phyloP scores from a whole-genome alignment of 1,140 invertebrate species.

The Drosophila mauritiana region DNA sequence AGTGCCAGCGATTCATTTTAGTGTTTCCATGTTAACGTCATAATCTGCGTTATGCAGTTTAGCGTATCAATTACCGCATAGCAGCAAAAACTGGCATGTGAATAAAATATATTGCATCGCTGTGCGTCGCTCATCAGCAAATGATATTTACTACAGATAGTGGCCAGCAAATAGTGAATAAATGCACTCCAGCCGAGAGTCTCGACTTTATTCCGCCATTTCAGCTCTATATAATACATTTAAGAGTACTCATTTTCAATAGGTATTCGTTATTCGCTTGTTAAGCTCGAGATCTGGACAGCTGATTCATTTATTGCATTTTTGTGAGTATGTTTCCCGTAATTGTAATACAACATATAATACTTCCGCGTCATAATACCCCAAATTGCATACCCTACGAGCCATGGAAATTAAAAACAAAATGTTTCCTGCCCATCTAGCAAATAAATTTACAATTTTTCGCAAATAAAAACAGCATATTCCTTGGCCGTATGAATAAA shows the following conservation, averaged over 20 bases:
- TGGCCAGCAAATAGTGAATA: conserved; percentile 3
- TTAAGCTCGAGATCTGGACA: neutral
- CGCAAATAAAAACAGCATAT: conserved; percentile 30
- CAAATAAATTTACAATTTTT: conserved; percentile 64
- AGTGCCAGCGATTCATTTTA: conserved; percentile 54
- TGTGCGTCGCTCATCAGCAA: conserved; percentile 24
- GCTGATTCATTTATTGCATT: neutral
- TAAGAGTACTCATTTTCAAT: too few species aligned
- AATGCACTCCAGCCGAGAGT: conserved; percentile 11
- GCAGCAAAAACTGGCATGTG: conserved; percentile 53
- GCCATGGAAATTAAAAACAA: neutral
- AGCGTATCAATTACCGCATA: conserved; percentile 79
- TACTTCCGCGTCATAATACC: conserved; percentile 1
- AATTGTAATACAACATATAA: neutral
- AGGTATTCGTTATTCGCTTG: neutral
- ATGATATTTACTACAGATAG: conserved; percentile 20
- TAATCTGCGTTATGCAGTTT: conserved; percentile 80
- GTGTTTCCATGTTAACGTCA: conserved; percentile 71
- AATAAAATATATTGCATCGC: conserved; percentile 62
- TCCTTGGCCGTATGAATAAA: conserved; percentile 41
- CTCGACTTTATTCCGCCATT: conserved; percentile 7
- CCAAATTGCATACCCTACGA: neutral
- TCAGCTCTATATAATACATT: too few species aligned
- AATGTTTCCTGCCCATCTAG: conserved; percentile 9
- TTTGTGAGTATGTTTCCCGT: neutral